phyloP scores from a whole-genome alignment of 2,797 vertebrate species.

The Poeciliopsis gracilis region DNA sequence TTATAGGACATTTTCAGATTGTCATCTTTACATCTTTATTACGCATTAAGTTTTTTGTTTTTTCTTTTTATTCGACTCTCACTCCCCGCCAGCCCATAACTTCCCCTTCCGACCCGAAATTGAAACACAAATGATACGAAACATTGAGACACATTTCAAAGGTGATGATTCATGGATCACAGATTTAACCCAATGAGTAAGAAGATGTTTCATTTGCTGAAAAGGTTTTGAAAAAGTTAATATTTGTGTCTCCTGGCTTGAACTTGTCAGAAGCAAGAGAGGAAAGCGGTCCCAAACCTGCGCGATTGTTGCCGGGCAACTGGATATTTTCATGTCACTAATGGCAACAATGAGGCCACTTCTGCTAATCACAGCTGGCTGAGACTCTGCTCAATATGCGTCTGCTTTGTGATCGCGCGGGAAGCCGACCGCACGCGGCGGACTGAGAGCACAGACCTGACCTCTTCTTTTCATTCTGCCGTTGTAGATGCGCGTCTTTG shows the following conservation, averaged over 20 bases:
- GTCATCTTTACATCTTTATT: neutral
- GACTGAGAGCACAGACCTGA: neutral
- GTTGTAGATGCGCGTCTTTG: constrained; percentile 87
- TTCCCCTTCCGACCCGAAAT: too few species aligned
- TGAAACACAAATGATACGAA: too few species aligned
- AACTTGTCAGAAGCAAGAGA: constrained; percentile 25
- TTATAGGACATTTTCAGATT: neutral
- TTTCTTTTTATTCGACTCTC: neutral
- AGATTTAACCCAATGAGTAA: neutral
- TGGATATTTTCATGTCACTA: constrained; percentile 49
- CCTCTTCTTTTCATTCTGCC: neutral
- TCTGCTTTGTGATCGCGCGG: neutral
- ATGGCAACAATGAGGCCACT: constrained; percentile 34
- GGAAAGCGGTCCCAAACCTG: constrained; percentile 30
- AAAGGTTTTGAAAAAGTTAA: neutral
- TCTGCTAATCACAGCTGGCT: constrained; percentile 17
- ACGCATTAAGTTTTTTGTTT: neutral
- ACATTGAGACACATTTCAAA: neutral
- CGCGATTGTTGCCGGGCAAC: constrained; percentile 62
- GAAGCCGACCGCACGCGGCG: neutral
- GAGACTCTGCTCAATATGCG: neutral
- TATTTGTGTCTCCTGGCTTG: neutral
- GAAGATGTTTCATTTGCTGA: neutral
- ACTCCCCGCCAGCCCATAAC: neutral
- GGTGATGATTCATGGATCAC: neutral